phyloP scores from a whole-genome alignment of 2,113 vertebrate species.

The Mesoclemmys tuberculata region DNA sequence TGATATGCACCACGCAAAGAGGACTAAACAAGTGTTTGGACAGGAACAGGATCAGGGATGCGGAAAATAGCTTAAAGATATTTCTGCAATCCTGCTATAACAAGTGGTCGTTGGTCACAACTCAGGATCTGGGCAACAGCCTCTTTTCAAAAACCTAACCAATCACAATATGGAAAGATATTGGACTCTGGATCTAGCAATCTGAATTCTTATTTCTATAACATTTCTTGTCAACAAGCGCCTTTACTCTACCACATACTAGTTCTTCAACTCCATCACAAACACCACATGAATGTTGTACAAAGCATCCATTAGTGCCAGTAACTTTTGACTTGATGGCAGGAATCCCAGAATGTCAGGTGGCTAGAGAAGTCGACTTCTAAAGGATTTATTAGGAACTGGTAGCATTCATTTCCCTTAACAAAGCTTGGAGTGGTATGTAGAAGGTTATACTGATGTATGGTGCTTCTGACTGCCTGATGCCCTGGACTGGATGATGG shows the following conservation, averaged over 20 bases:
- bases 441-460: neutral
- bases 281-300: no score
- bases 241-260: neutral
- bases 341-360: neutral
- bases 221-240: neutral
- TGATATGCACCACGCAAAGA: neutral
- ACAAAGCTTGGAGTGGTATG: neutral
- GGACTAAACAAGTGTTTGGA: neutral
- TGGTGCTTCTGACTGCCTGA: neutral
- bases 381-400: neutral
- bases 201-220: neutral
- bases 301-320: neutral
- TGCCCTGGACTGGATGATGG: no score
- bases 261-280: neutral
- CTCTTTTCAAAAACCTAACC: neutral
- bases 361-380: neutral
- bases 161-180: neutral
- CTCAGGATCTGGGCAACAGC: neutral
- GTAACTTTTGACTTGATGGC: neutral
- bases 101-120: neutral
- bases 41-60: neutral
- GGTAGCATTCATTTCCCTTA: rapidly evolving
- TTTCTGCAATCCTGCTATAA: rapidly evolving
- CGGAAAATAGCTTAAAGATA: neutral
- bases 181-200: neutral